These are phyloP conservation scores for Dendrocincla fuliginosa DNA, from an alignment of 2,797 vertebrate genomes.

Conservation along the genomic window DNA sequence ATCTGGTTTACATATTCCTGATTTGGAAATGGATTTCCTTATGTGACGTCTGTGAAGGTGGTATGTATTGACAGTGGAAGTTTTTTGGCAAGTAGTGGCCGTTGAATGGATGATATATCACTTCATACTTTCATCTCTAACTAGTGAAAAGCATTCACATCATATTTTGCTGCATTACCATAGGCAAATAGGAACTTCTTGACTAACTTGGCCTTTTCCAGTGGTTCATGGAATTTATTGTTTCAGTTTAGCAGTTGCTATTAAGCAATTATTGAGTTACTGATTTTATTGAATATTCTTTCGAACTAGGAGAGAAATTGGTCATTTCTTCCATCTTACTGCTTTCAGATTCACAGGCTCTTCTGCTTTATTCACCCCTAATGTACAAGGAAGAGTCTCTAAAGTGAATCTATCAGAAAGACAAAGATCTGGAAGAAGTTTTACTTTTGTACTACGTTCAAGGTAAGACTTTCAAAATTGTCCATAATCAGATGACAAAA, in stretches of 20 bases:
- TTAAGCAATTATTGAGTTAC: not conserved
- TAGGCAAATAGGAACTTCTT: not conserved
- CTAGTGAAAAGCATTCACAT: not conserved
- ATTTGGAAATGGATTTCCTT: not conserved
- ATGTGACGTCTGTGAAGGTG: not conserved
- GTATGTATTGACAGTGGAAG: rapidly evolving
- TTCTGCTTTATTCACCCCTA: constrained; percentile 15
- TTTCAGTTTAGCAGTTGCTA: not conserved
- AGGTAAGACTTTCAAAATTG: not conserved
- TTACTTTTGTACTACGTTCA: not conserved
- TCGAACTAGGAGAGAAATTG: not conserved
- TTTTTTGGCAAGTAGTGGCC: not conserved
- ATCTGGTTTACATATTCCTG: rapidly evolving
- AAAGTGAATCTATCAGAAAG: constrained; percentile 9
- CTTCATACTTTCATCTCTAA: not conserved
- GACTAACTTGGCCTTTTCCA: not conserved
- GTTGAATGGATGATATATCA: not conserved
- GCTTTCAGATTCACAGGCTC: not conserved
- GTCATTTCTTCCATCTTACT: constrained; percentile 8
- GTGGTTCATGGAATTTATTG: not conserved
- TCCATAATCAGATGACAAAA: not conserved
- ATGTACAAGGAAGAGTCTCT: not conserved
- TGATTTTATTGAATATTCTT: not conserved
- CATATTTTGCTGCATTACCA: not conserved
- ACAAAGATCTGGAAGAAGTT: not conserved